A percentile compares a stretch with the other conserved stretches of the same genome.
Conservation (phyloP, 2,797 vertebrate species). For the Molossus alvarezi region DNA sequence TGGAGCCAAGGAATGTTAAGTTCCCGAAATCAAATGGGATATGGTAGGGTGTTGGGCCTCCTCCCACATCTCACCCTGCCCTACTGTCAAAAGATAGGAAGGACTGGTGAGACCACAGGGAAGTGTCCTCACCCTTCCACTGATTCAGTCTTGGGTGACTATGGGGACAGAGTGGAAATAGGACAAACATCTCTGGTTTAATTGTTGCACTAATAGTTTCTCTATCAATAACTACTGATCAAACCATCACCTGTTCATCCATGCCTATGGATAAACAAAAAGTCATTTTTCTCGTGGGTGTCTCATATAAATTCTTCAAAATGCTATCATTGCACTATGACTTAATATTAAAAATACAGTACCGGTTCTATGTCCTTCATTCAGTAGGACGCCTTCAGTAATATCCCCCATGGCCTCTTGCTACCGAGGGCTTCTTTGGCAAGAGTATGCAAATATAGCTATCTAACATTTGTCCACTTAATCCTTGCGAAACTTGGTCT, state of each 20-base stretch:
- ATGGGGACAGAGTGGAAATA: background rate
- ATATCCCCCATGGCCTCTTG: fast-evolving
- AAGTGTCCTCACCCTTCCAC: background rate
- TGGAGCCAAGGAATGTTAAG: background rate
- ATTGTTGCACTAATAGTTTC: background rate
- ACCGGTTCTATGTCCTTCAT: background rate
- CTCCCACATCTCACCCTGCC: background rate
- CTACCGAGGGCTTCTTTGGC: background rate
- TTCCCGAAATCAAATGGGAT: background rate
- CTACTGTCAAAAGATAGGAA: background rate
- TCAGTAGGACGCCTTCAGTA: background rate
- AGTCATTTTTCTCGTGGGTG: background rate
- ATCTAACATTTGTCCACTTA: background rate
- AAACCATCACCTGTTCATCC: background rate
- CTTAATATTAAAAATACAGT: background rate
- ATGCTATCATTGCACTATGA: background rate
- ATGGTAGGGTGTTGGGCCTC: background rate
- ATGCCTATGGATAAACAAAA: background rate
- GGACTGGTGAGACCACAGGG: background rate
- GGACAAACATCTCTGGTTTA: background rate
- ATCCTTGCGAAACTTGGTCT: background rate
- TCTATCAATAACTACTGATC: background rate
- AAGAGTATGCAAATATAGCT: background rate
- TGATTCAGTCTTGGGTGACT: background rate
- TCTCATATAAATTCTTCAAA: background rate